Evolutionary conservation across 2,888 invertebrate species (phyloP).

Genomic region (Shargacucullia verbasci): DNA sequence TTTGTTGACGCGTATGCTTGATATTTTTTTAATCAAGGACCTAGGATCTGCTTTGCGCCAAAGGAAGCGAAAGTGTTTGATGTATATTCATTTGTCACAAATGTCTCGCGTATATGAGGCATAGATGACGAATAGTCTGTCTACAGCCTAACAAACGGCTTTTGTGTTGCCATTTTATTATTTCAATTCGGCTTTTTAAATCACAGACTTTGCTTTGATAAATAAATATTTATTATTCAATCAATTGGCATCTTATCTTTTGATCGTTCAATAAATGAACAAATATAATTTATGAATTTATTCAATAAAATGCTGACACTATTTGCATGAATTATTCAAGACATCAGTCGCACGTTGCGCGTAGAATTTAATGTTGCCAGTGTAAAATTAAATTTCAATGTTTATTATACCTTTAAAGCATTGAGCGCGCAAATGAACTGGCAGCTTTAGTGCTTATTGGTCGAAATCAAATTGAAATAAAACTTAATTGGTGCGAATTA

Average conservation of each 20-base stretch:
- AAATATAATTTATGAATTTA: slow-evolving; percentile 13
- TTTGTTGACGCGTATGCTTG: slow-evolving; percentile 42
- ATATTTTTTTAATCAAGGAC: slow-evolving; percentile 56
- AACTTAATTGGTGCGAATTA: slow-evolving; percentile 52
- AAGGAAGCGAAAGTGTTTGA: slow-evolving; percentile 50
- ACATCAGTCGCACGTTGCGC: slow-evolving; percentile 40
- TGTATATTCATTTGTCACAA: slow-evolving; percentile 54
- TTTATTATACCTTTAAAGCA: slow-evolving; percentile 41
- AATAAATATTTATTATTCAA: background rate
- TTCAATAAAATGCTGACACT: slow-evolving; percentile 5
- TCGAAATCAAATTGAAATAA: slow-evolving; percentile 59
- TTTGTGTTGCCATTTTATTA: slow-evolving; percentile 26
- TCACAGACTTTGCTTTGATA: slow-evolving; percentile 7
- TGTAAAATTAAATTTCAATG: slow-evolving; percentile 49
- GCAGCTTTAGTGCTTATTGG: slow-evolving; percentile 43
- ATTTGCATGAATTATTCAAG: slow-evolving; percentile 34
- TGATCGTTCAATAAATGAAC: background rate
- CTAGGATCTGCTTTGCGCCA: slow-evolving; percentile 31
- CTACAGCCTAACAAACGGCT: slow-evolving; percentile 36
- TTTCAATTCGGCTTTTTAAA: slow-evolving; percentile 31
- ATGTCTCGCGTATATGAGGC: slow-evolving; percentile 37
- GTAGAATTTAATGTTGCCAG: slow-evolving; percentile 48
- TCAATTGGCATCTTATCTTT: slow-evolving; percentile 11
- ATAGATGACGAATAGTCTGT: slow-evolving; percentile 40
- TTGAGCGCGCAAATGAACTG: slow-evolving; percentile 43